A percentile compares a stretch with the other conserved stretches of the same genome.
Conservation (phyloP, 2,888 invertebrate genomes). For the Drosophila picticornis region DNA sequence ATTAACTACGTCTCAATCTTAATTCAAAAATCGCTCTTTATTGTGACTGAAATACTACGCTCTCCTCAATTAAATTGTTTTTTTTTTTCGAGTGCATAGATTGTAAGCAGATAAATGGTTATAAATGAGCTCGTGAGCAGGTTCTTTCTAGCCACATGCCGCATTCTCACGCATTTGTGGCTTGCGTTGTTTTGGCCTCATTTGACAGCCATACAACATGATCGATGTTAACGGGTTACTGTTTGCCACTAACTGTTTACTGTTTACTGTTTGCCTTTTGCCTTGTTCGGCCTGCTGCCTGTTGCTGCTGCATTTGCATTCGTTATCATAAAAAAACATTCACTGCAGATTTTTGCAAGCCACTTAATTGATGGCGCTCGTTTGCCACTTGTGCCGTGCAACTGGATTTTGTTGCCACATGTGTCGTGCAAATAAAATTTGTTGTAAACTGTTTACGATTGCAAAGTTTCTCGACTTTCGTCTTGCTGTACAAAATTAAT, state of each 20-base stretch:
- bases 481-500: background rate
- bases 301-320: slow-evolving; percentile 66
- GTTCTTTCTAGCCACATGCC: slow-evolving; percentile 54
- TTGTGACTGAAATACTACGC: background rate
- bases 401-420: background rate
- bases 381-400: slow-evolving; percentile 4
- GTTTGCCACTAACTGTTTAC: slow-evolving; percentile 39
- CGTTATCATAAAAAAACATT: slow-evolving; percentile 66
- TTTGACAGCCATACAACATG: slow-evolving; percentile 75
- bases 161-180: slow-evolving; percentile 62
- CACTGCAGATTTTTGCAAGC: slow-evolving; percentile 34
- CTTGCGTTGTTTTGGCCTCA: slow-evolving; percentile 50
- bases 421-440: background rate
- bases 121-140: slow-evolving; percentile 23
- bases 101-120: slow-evolving; percentile 48
- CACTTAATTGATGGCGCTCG: slow-evolving; percentile 53
- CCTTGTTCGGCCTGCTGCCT: slow-evolving; percentile 13
- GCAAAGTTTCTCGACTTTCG: slow-evolving; percentile 12
- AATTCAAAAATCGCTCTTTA: background rate
- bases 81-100: slow-evolving; percentile 8
- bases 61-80: background rate
- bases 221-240: slow-evolving; percentile 63
- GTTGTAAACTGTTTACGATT: slow-evolving; percentile 3
- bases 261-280: slow-evolving; percentile 24
- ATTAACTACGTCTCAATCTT: background rate